Conservation (phyloP, 1,140 invertebrate species). For the Pararge aegeria region DNA sequence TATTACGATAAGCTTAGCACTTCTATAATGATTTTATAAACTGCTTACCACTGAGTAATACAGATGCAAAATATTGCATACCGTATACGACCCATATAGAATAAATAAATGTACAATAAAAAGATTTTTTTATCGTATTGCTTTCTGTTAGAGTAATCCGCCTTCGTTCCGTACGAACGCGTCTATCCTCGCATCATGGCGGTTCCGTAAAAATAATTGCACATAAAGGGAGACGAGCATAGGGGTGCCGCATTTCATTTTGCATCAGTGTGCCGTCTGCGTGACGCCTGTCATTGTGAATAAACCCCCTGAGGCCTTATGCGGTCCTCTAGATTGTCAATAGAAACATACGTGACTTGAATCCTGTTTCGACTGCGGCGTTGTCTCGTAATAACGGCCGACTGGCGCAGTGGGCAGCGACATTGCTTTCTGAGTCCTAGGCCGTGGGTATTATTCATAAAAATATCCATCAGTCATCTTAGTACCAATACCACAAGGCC, state of each 20-base stretch:
- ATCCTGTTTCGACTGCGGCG: neutral
- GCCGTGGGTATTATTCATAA: no score
- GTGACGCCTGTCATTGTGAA: conserved; percentile 33
- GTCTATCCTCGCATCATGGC: conserved; percentile 12
- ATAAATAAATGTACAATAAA: no score
- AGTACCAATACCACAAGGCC: no score
- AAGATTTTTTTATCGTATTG: no score
- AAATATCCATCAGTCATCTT: no score
- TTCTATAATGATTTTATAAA: no score
- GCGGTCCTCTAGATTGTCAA: conserved; percentile 23
- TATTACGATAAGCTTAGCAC: no score
- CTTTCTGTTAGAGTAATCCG: neutral
- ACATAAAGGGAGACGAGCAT: conserved; percentile 16
- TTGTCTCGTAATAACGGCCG: neutral
- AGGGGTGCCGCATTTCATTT: conserved; percentile 21
- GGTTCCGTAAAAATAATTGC: conserved; percentile 30
- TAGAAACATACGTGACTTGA: conserved; percentile 19
- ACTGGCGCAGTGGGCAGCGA: no score
- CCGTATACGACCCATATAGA: no score
- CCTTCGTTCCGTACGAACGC: neutral
- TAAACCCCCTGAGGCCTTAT: conserved; percentile 27
- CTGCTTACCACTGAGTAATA: no score
- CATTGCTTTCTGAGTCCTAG: no score
- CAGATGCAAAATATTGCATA: no score
- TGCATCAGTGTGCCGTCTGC: conserved; percentile 28